Evolutionary conservation across 1,140 invertebrate species (phyloP).

Genomic region (Hypsibius dujardini): DNA sequence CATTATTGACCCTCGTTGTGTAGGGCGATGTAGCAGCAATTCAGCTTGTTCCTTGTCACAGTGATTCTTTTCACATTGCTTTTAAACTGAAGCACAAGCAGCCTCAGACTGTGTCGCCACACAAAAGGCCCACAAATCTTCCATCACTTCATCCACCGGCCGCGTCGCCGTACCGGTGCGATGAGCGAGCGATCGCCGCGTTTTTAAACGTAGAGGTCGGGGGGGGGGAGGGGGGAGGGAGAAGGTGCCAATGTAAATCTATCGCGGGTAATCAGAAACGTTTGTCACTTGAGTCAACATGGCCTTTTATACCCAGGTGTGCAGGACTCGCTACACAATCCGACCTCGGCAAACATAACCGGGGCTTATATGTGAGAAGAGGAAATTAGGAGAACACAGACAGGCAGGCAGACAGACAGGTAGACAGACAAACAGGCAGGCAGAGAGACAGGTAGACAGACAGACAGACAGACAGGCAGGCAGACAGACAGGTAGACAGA

Average conservation of each 20-base stretch:
- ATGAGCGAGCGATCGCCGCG: background rate
- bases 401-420: background rate
- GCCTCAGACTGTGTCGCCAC: too few species aligned
- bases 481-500: too few species aligned
- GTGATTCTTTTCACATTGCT: too few species aligned
- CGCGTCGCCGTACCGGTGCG: background rate
- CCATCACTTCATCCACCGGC: too few species aligned
- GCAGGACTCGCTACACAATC: background rate
- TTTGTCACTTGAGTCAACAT: constrained; percentile 15
- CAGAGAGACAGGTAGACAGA: too few species aligned
- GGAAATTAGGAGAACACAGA: background rate
- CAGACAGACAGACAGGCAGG: too few species aligned
- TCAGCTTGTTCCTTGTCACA: too few species aligned
- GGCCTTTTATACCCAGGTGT: background rate
- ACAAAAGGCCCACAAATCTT: too few species aligned
- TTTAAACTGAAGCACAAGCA: too few species aligned
- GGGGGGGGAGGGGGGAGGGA: background rate
- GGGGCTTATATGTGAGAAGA: background rate
- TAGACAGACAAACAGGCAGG: background rate
- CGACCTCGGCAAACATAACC: constrained; percentile 4
- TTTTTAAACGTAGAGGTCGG: background rate
- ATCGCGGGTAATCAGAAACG: constrained; percentile 9
- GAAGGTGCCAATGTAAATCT: background rate
- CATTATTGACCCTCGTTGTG: too few species aligned
- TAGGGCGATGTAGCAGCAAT: too few species aligned